Evolutionary conservation across 2,888 invertebrate species (phyloP).

Genomic region (Mesorhabditis spiculigera): DNA sequence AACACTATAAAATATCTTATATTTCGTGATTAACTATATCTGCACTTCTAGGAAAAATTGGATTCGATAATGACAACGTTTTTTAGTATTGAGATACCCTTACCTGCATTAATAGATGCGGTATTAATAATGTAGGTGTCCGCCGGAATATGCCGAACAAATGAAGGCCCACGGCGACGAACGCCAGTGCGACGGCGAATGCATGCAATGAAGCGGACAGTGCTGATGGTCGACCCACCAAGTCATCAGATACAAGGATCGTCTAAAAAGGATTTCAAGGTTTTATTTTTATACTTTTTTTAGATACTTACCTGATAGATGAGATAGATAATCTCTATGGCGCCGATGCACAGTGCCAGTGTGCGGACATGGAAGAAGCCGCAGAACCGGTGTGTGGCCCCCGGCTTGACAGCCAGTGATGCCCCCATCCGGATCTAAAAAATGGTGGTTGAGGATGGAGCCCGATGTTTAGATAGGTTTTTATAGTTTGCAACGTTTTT

Average conservation of each 20-base stretch:
- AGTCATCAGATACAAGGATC: background rate
- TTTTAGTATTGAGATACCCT: background rate
- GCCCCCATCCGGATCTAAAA: background rate
- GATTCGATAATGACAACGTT: too few relatives aligned
- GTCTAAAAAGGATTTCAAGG: background rate
- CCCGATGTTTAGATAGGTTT: too few relatives aligned
- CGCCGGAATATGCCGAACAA: background rate
- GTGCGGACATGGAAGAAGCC: background rate
- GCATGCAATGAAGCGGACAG: background rate
- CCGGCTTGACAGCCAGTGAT: background rate
- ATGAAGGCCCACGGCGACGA: background rate
- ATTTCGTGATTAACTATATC: too few relatives aligned
- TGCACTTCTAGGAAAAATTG: too few relatives aligned
- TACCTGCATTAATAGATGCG: background rate
- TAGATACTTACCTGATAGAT: background rate
- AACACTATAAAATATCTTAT: too few relatives aligned
- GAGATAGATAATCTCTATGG: background rate
- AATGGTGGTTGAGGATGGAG: background rate
- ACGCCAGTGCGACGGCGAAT: background rate
- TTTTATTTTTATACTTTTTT: background rate
- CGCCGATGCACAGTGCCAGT: background rate
- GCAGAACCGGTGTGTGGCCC: background rate
- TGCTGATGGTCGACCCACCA: background rate
- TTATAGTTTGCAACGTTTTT: too few relatives aligned
- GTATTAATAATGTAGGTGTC: conserved; percentile 1